Evolutionary conservation across 2,888 invertebrate genomes (phyloP).

Genomic region (Pterostichus madidus): DNA sequence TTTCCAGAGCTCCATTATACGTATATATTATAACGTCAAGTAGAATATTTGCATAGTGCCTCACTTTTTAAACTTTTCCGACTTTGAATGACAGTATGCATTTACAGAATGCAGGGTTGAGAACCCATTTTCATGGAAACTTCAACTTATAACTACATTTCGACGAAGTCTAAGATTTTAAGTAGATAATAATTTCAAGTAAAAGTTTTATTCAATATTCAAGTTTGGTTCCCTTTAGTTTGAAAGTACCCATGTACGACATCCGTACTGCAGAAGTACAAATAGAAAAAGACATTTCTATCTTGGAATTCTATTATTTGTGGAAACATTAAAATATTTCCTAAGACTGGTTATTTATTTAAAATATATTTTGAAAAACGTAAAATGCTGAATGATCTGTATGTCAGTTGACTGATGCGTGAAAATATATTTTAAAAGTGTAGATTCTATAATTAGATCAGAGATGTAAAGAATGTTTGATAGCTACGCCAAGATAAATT

Average conservation of each 20-base stretch:
- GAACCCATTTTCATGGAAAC: neutral
- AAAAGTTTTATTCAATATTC: slow-evolving; percentile 21
- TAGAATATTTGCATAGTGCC: neutral
- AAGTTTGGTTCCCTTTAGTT: neutral
- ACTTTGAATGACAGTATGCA: slow-evolving; percentile 8
- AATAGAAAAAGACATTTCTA: no score
- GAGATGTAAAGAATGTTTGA: neutral
- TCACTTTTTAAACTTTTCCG: slow-evolving; percentile 32
- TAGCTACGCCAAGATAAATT: neutral
- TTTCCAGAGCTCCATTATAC: no score
- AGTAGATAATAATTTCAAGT: slow-evolving; percentile 14
- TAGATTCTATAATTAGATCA: neutral
- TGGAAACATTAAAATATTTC: no score
- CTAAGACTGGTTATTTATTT: no score
- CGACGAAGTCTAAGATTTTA: slow-evolving; percentile 33
- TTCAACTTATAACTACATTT: slow-evolving; percentile 6
- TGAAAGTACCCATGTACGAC: neutral
- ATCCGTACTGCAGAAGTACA: no score
- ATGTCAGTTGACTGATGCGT: neutral
- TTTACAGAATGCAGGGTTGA: neutral
- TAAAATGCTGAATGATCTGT: no score
- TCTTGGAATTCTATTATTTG: no score
- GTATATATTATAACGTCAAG: no score
- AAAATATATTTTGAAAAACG: no score
- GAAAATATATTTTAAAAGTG: slow-evolving; percentile 3